Base-by-base conservation (phyloP, 2,888 invertebrate species). In the Brachyptera putata region DNA sequence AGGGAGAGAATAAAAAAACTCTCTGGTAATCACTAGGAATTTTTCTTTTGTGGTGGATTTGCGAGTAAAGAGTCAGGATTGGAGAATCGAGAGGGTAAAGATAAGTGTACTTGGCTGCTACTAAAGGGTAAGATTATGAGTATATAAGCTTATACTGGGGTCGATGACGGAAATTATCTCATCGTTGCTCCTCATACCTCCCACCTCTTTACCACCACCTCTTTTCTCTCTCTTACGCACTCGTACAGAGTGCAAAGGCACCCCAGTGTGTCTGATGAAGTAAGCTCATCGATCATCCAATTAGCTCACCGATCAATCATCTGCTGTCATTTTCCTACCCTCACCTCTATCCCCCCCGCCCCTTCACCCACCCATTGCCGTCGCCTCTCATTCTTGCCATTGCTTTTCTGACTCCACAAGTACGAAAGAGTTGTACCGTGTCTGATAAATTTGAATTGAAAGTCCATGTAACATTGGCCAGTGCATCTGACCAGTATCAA, bases 271-370 rank as follows among this genome's bases (percentile, higher is more conserved):
- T 48, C 60, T 59, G 61, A 62, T 62, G 61, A 62, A 62, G 58
- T 62, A 62, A 58, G 58, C 61, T 78, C 84, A 86, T 87, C 86
- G 82, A 86, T 87, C 87, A 86, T 80, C 82, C 86, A 86, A 86
- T 87, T 86, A 86, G 82, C 76, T 67, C 70, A 70, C 73, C 79
- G 84, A 86, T 86, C 86, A 84, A 86, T 87, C 86, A 86, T 85
- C 57, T 36, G 53, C 62, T 58, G 62, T 63, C 62, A 62, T 59
- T 62, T 58, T 58, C 61, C 56, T 56, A 37, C 39, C 41, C 57
- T 50, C n/a, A 46, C 55, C 37, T 55, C 41, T 41, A 25, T 30
- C 48, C n/a, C 21, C 60, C 60, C 24, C 11, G 36, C n/a, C 21
- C 60, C 60, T 16, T 37, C 14, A 39, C 39, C 39, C 39, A 39